A percentile compares a stretch with the other conserved stretches of the same genome.
Conservation (phyloP, 2,888 invertebrate species). For the Nezara viridula region DNA sequence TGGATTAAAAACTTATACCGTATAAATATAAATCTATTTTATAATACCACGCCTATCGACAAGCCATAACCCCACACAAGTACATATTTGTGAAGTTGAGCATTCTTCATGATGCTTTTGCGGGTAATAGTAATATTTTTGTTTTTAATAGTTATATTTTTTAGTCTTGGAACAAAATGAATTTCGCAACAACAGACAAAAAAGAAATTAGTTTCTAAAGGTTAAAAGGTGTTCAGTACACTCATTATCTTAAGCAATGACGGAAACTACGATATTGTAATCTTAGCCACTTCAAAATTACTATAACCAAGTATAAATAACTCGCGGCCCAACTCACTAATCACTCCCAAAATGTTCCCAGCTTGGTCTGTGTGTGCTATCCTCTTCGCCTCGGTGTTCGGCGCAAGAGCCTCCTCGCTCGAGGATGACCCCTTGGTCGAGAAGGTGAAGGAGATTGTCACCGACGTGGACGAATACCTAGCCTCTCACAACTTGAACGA, state of each 20-base stretch:
- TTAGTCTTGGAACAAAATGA: no score
- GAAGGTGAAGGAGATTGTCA: not conserved
- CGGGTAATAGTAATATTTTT: no score
- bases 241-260: not conserved
- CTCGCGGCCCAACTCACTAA: not conserved
- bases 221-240: no score
- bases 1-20: no score
- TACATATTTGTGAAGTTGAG: no score
- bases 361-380: not conserved
- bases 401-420: not conserved
- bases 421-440: not conserved
- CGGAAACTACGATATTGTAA: not conserved
- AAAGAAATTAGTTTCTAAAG: no score
- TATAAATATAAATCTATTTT: no score
- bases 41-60: no score
- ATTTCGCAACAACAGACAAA: not conserved
- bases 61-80: no score
- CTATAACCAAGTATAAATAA: not conserved
- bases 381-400: not conserved
- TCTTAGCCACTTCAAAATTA: not conserved
- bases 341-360: not conserved
- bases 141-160: no score
- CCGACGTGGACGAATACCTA: not conserved
- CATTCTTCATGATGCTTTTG: no score
- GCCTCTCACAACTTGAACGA: not conserved